These are phyloP conservation scores for Chloromyia formosa DNA, from an alignment of 2,888 invertebrate species.

Conservation along the genomic window DNA sequence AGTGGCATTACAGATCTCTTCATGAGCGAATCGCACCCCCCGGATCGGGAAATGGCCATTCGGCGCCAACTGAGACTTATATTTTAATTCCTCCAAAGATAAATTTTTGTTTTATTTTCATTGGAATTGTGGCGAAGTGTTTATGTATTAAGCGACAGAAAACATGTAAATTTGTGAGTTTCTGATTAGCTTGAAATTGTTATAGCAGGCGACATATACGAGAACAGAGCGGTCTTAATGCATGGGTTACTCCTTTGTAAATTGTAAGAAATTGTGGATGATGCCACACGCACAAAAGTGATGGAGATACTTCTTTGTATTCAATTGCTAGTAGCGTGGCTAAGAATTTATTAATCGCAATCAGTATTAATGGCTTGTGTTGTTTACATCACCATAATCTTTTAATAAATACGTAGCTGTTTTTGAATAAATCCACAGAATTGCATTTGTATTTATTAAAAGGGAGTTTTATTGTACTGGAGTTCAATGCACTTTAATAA, in stretches of 20 bases:
- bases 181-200: slow-evolving; percentile 28
- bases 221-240: background rate
- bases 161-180: slow-evolving; percentile 11
- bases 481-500: no score
- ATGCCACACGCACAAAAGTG: background rate
- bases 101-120: slow-evolving; percentile 26
- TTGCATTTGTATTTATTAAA: no score
- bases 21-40: background rate
- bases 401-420: no score
- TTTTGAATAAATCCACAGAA: no score
- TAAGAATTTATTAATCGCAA: no score
- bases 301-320: no score
- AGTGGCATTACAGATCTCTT: background rate
- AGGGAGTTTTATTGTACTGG: no score
- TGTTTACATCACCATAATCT: no score
- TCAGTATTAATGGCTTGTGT: no score
- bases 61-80: background rate
- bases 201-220: background rate
- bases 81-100: background rate
- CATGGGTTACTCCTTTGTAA: background rate
- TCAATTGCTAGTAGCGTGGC: no score
- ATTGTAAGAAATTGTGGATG: background rate
- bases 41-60: background rate
- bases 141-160: no score
- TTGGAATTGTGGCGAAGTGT: background rate